Evolutionary conservation across 2,888 invertebrate genomes (phyloP), one percentile per base, ranked within the genome.

Genomic region (Caradrina kadenii): DNA sequence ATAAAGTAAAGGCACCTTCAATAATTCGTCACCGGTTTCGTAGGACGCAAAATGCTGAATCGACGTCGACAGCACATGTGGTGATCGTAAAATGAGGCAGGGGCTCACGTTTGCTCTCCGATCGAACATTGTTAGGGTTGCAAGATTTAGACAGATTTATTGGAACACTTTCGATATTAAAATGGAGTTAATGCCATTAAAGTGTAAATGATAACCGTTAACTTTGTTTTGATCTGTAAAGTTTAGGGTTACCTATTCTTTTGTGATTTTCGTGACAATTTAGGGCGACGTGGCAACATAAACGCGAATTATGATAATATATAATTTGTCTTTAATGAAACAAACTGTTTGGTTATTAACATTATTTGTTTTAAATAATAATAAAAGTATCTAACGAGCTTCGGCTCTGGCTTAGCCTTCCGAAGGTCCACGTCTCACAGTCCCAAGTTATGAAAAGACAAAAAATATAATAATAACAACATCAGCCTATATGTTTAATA

Each of bases 1-100:
- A 80, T 84, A 84, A 81, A 81, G 58, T 62, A 84, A 82, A 82
- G 83, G 84, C 77, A 87, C 86, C 85, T 87, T 83, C 81, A 83
- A 87, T 86, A 86, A 85, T 85, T 80, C 82, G 83, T 85, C 78
- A 85, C 74, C 55, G 65, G 69, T 73, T 70, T 64, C 71, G 72
- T 77, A 19, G 68, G 64, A 73, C 62, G 56, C 68, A 68, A 69
- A 79, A 70, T 73, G 85, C 84, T 78, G 83, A 86, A 69, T 86
- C 80, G 79, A 76, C 82, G 66, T 84, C 73, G 79, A 63, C 62
- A 71, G 78, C 89, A 88, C 79, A 84, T 89, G 89, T 83, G 86
- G 81, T 73, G 64, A 65, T 82, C 89, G 85, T 89, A 88, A 89
- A 89, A 76, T 82, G 76, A 74, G 73, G 73, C 71, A 66, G 67